Evolutionary conservation across 2,888 invertebrate species (phyloP).

Genomic region (Zaprionus bogoriensis): DNA sequence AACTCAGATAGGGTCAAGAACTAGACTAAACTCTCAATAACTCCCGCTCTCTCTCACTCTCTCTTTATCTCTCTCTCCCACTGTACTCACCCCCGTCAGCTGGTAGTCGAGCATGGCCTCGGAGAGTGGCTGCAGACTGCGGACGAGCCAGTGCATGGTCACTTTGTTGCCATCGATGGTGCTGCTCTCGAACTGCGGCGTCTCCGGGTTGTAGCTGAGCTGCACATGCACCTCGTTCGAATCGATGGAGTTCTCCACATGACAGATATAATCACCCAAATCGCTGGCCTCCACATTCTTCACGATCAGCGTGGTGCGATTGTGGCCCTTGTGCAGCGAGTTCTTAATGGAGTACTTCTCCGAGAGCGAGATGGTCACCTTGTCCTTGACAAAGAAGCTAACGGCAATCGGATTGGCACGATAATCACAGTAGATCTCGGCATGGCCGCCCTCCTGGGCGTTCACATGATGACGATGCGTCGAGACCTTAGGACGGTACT

Average conservation of each 20-base stretch:
- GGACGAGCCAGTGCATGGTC: conserved; percentile 79
- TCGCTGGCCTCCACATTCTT: conserved; percentile 86
- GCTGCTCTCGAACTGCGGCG: conserved; percentile 77
- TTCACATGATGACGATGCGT: conserved; percentile 81
- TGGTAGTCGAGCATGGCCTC: conserved; percentile 81
- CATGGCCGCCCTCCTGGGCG: conserved; percentile 64
- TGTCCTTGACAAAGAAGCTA: conserved; percentile 74
- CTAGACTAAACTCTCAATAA: no score
- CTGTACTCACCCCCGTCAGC: conserved; percentile 75
- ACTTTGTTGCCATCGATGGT: conserved; percentile 71
- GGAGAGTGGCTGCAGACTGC: conserved; percentile 79
- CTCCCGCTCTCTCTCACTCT: no score
- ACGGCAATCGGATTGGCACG: conserved; percentile 77
- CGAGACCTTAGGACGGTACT: conserved; percentile 78
- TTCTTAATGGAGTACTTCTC: conserved; percentile 83
- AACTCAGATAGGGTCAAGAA: not conserved
- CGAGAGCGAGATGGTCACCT: conserved; percentile 63
- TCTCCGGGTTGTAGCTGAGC: conserved; percentile 79
- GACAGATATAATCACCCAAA: conserved; percentile 90
- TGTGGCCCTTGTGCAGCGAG: conserved; percentile 79
- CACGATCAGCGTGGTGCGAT: conserved; percentile 86
- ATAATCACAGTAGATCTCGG: conserved; percentile 80
- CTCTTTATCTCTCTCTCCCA: no score
- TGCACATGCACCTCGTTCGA: conserved; percentile 69
- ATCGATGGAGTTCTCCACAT: conserved; percentile 83